Evolutionary conservation across 2,888 invertebrate species (phyloP), one percentile per base, ranked within the genome.

Genomic region (Eupithecia dodoneata): DNA sequence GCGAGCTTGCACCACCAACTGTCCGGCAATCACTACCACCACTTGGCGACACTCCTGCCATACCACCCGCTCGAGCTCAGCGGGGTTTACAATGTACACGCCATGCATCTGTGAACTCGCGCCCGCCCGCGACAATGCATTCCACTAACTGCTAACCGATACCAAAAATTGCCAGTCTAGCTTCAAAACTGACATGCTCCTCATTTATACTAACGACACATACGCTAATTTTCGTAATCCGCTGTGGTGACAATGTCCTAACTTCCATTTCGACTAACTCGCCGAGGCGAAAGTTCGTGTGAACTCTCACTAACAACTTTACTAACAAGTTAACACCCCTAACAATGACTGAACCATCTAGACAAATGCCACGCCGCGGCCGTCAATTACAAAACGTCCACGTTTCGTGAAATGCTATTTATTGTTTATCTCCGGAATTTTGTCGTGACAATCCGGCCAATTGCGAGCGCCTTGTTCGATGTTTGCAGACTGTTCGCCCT

Each of bases 101-200:
- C 97, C 96, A 96, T 97, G 96, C 97, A 97, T 96, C 97, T 97
- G 96, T 97, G 96, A 97, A 96, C 96, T 95, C 93, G 94, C 90
- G 91, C 89, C 90, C 80, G 88, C 89, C 90, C 80, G 88, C 92
- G 94, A 93, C 94, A 93, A 92, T 94, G 94, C 94, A 94, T 94
- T 94, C 94, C 93, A 92, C 92, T 92, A 93, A 94, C 91, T 88
- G 87, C 90, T 92, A 89, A 90, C 89, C 86, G 85, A 84, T 76
- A 83, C 87, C 87, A 87, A 86, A 84, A 83, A 87, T 83, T 87
- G 87, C 89, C 90, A 92, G 88, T 88, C 87, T 87, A 88, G 89
- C 88, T 91, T 88, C 86, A 86, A 86, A 85, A 88, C 87, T 87
- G 83, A 89, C 87, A 89, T 88, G 87, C 87, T 88, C 86, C 88